Evolutionary conservation across 2,113 vertebrate species (phyloP).

Genomic region (Sylvia atricapilla): DNA sequence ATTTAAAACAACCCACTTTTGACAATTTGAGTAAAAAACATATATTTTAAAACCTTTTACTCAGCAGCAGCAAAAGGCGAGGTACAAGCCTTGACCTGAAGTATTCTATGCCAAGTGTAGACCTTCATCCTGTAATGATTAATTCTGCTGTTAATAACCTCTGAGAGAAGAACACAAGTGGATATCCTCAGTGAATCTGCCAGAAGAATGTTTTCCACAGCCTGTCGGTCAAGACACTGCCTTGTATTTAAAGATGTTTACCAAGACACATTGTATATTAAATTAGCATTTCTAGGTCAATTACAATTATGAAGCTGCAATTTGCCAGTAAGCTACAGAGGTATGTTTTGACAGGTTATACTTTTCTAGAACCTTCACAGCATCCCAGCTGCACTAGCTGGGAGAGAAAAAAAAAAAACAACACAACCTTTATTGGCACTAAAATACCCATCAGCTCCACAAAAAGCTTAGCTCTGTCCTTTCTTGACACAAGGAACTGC

Average conservation of each 20-base stretch:
- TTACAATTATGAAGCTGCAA: background rate
- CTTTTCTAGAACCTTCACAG: background rate
- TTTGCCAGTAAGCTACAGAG: background rate
- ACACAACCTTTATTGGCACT: fast-evolving
- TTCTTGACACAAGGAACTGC: background rate
- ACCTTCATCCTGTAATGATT: background rate
- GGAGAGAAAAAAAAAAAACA: fast-evolving
- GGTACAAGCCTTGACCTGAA: background rate
- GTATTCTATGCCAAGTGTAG: background rate
- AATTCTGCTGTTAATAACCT: background rate
- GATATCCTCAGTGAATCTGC: background rate
- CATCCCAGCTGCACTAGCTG: background rate
- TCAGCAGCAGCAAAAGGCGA: background rate
- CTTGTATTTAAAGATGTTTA: background rate
- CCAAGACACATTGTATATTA: background rate
- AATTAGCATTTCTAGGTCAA: background rate
- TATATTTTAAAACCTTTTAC: background rate
- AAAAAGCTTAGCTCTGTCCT: background rate
- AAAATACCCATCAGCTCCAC: background rate
- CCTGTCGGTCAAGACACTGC: background rate
- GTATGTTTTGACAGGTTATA: background rate
- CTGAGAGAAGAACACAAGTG: background rate
- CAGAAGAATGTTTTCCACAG: background rate
- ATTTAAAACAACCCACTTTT: background rate
- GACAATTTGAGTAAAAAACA: background rate